These are phyloP conservation scores for Callocephalon fimbriatum DNA, from an alignment of 2,113 vertebrate genomes.

Conservation along the genomic window DNA sequence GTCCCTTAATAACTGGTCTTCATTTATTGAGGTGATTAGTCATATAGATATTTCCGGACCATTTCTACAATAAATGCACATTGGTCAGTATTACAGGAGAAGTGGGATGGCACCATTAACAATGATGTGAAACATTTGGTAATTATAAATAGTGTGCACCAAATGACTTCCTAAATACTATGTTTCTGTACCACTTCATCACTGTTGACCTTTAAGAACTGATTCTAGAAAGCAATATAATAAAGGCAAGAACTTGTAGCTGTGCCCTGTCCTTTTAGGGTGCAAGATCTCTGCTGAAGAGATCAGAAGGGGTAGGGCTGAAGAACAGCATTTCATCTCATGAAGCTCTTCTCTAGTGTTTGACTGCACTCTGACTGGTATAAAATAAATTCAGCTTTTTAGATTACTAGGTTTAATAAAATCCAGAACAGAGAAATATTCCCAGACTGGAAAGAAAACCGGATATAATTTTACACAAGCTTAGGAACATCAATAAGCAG, in stretches of 20 bases:
- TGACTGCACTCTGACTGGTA: not conserved
- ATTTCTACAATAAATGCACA: not conserved
- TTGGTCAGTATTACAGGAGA: not conserved
- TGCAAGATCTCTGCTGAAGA: not conserved
- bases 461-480: not conserved
- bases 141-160: not conserved
- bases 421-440: not conserved
- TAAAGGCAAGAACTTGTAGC: not conserved
- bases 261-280: not conserved
- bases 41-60: not conserved
- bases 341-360: not conserved
- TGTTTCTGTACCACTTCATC: not conserved
- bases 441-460: not conserved
- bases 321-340: not conserved
- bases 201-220: not conserved
- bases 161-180: not conserved
- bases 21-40: not conserved
- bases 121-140: not conserved
- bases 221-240: not conserved
- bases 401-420: constrained; percentile 44
- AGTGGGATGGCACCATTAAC: not conserved
- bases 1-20: not conserved
- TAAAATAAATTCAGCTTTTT: not conserved
- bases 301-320: not conserved
- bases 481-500: constrained; percentile 21